Conservation (phyloP, 1,140 invertebrate genomes). For the Drosophila auraria region DNA sequence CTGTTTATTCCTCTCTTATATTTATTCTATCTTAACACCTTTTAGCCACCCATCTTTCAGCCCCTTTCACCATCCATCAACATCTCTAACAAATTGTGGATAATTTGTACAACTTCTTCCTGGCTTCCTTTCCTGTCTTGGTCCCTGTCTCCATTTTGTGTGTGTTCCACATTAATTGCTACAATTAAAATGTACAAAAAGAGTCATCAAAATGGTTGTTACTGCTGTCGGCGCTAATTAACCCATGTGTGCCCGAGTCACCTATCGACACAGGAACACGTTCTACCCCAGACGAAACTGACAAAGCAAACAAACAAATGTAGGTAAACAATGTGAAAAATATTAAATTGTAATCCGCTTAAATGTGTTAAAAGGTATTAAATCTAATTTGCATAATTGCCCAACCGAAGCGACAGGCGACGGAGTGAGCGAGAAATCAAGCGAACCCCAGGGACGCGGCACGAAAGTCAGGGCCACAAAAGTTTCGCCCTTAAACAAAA, state of each 20-base stretch:
- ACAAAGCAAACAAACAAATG: conserved; percentile 49
- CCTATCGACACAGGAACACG: conserved; percentile 44
- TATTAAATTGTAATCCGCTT: conserved; percentile 85
- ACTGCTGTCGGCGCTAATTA: conserved; percentile 62
- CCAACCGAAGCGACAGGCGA: conserved; percentile 33
- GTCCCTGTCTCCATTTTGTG: conserved; percentile 4
- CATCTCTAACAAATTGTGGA: conserved; percentile 48
- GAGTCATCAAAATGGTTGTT: conserved; percentile 50
- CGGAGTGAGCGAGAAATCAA: conserved; percentile 22
- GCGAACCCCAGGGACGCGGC: conserved; percentile 12
- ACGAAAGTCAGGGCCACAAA: conserved; percentile 35
- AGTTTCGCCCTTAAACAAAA: conserved; percentile 48
- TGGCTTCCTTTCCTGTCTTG: not conserved
- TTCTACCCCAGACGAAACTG: conserved; percentile 25
- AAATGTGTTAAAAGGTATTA: conserved; percentile 84
- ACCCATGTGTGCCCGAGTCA: conserved; percentile 55
- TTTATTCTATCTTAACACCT: not conserved
- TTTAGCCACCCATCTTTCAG: not conserved
- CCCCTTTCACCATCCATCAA: conserved; percentile 28
- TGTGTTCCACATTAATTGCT: conserved; percentile 64
- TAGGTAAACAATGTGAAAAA: conserved; percentile 74
- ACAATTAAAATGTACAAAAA: conserved; percentile 78
- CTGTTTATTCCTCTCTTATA: not conserved
- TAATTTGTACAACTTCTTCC: conserved; percentile 44
- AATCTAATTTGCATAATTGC: conserved; percentile 84